phyloP scores from a whole-genome alignment of 2,888 invertebrate species.

The Tillus elongatus region DNA sequence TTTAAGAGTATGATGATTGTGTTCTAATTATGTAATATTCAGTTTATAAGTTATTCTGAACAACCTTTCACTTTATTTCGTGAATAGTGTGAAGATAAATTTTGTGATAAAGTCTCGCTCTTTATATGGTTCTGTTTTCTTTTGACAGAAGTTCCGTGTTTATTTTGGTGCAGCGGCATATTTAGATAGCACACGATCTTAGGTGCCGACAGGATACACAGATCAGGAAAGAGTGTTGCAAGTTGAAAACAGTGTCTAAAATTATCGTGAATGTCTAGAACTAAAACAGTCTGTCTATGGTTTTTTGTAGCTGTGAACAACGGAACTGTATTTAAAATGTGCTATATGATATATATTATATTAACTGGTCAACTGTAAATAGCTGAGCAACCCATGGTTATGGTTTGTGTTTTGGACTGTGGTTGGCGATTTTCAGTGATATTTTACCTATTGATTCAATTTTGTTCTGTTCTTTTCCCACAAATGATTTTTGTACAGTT shows the following conservation, averaged over 20 bases:
- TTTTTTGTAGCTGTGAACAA: slow-evolving; percentile 2
- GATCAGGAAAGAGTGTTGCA: no score
- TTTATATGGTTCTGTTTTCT: neutral
- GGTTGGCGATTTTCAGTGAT: no score
- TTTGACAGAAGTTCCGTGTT: neutral
- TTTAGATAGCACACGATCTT: no score
- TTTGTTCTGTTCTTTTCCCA: no score
- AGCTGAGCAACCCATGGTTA: slow-evolving; percentile 4
- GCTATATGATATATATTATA: slow-evolving; percentile 1
- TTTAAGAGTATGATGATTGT: no score
- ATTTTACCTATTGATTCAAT: no score
- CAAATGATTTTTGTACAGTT: no score
- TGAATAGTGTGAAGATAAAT: neutral
- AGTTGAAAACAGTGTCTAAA: neutral
- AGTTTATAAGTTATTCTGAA: no score
- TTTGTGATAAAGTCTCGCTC: no score
- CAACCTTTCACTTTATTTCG: no score
- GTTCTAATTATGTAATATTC: no score
- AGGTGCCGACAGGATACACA: neutral
- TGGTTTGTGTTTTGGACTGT: slow-evolving; percentile 24
- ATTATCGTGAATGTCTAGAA: neutral
- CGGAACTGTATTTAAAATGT: neutral
- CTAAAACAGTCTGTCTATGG: neutral
- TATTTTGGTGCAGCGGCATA: slow-evolving; percentile 2
- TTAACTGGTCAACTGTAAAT: slow-evolving; percentile 2